Evolutionary conservation across 2,113 vertebrate genomes (phyloP).

Genomic region (Odontophorus gujanensis): DNA sequence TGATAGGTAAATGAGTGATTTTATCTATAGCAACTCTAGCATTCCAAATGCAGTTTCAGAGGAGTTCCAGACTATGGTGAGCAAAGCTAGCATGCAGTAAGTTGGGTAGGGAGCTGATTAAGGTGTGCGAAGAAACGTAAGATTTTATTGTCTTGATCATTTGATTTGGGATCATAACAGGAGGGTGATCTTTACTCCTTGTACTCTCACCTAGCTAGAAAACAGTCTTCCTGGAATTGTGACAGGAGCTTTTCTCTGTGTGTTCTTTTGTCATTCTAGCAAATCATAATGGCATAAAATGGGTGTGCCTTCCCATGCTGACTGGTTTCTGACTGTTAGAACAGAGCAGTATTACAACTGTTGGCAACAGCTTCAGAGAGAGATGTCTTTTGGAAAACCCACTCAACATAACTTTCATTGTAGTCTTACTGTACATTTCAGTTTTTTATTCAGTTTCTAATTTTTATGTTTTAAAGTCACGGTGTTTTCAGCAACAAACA

Average conservation of each 20-base stretch:
- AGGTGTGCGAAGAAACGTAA: background rate
- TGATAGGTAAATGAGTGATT: background rate
- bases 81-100: background rate
- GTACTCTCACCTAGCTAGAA: background rate
- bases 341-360: background rate
- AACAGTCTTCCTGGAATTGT: background rate
- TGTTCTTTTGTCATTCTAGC: background rate
- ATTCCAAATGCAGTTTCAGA: background rate
- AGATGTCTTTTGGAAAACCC: background rate
- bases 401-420: background rate
- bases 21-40: background rate
- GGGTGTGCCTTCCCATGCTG: background rate
- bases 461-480: background rate
- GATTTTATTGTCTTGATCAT: background rate
- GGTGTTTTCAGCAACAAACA: background rate
- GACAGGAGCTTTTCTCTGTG: background rate
- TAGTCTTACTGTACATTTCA: background rate
- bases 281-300: background rate
- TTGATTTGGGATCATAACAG: background rate
- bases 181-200: background rate
- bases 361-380: background rate
- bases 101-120: background rate
- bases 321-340: background rate
- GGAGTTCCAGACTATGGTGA: background rate
- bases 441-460: background rate